Percentiles rank a stretch among this genome's conserved stretches.
phyloP scores from a whole-genome alignment of 2,113 vertebrate genomes.

The Elgaria multicarinata region DNA sequence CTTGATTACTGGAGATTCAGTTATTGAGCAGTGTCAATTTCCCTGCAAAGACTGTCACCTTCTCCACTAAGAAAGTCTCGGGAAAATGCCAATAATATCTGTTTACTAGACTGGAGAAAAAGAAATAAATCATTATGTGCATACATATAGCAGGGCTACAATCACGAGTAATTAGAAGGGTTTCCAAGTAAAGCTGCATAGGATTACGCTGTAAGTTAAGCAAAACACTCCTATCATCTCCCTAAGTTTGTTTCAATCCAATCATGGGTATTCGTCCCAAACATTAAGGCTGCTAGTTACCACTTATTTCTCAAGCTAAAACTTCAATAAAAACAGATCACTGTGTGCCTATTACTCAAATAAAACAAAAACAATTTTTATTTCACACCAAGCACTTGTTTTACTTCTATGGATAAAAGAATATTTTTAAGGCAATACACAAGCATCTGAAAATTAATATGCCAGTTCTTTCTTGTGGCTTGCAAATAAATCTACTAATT shows the following conservation, averaged over 20 bases:
- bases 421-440: neutral
- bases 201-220: neutral
- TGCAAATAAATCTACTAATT: neutral
- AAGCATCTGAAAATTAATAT: neutral
- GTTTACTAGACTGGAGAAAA: constrained; percentile 85
- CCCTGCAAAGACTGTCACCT: too few species aligned
- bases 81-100: constrained; percentile 92
- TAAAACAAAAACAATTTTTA: neutral
- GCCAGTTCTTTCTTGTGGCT: neutral
- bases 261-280: neutral
- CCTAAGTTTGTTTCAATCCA: neutral
- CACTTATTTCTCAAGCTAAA: neutral
- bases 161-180: neutral
- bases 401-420: neutral
- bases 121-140: neutral
- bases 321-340: neutral
- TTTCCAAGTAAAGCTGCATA: neutral
- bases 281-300: neutral
- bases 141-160: neutral
- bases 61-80: constrained; percentile 95
- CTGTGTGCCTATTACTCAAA: neutral
- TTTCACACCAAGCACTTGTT: neutral
- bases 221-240: neutral
- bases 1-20: too few species aligned
- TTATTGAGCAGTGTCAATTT: too few species aligned